Evolutionary conservation across 2,797 vertebrate species (phyloP).

Genomic region (Pangasius krempfi): DNA sequence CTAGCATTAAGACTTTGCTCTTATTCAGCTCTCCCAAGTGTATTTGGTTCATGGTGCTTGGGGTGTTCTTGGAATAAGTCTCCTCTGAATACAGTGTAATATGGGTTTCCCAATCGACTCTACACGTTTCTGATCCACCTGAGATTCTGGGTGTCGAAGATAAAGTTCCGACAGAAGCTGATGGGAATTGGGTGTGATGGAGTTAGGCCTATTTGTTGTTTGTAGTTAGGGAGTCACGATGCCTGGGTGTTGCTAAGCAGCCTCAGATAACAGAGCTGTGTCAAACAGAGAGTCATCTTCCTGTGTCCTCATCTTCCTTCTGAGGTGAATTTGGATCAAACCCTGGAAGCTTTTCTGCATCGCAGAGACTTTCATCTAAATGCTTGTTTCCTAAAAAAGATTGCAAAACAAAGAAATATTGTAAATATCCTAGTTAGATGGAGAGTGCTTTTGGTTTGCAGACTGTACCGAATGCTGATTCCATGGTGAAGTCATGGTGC

Average conservation of each 20-base stretch:
- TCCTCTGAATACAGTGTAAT: constrained; percentile 10
- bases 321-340: neutral
- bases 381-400: neutral
- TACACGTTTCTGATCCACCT: neutral
- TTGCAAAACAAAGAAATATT: neutral
- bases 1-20: neutral
- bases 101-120: neutral
- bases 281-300: constrained; percentile 24
- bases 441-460: neutral
- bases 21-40: neutral
- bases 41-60: neutral
- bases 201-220: constrained; percentile 34
- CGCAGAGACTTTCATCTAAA: neutral
- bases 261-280: constrained; percentile 21
- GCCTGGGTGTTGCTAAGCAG: constrained; percentile 47
- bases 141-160: neutral
- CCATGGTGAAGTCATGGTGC: neutral
- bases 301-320: neutral
- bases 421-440: too few species aligned
- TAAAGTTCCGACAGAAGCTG: constrained; percentile 6
- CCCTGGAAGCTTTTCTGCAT: neutral
- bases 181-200: constrained; percentile 30
- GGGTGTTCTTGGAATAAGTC: constrained; percentile 4
- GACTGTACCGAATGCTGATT: neutral
- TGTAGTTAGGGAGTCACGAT: constrained; percentile 37